These are phyloP conservation scores for Sphecodes monilicornis DNA, from an alignment of 2,888 invertebrate genomes.

Conservation along the genomic window DNA sequence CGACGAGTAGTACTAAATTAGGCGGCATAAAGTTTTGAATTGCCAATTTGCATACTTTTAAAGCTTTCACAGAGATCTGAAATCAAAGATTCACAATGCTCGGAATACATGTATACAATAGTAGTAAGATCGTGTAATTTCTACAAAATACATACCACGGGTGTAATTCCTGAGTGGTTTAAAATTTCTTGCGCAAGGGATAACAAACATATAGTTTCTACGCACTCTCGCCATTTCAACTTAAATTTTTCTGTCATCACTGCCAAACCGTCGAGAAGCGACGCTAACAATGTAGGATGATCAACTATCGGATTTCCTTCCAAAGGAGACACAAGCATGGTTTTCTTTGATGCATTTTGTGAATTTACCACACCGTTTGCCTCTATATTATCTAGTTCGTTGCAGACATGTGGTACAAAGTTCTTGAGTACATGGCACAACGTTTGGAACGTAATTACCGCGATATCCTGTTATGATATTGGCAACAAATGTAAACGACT, in stretches of 20 bases:
- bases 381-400: conserved; percentile 22
- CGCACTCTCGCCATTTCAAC: conserved; percentile 91
- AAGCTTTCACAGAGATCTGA: conserved; percentile 89
- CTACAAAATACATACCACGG: conserved; percentile 83
- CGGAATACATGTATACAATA: not conserved
- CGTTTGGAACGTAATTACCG: conserved; percentile 81
- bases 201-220: conserved; percentile 90
- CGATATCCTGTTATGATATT: conserved; percentile 76
- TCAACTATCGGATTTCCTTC: conserved; percentile 83
- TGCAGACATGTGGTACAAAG: conserved; percentile 69
- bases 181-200: conserved; percentile 86
- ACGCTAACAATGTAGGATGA: conserved; percentile 86
- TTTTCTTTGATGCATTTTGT: conserved; percentile 65
- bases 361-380: conserved; percentile 27
- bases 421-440: conserved; percentile 81
- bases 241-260: conserved; percentile 89
- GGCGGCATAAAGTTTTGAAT: conserved; percentile 92
- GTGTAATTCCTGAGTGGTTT: conserved; percentile 85
- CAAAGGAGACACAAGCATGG: conserved; percentile 71
- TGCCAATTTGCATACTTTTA: conserved; percentile 89
- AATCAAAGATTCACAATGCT: conserved; percentile 20
- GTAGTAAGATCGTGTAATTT: not conserved
- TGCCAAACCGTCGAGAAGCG: conserved; percentile 89
- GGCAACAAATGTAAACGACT: not conserved
- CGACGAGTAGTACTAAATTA: conserved; percentile 90